Conservation (phyloP, 1,140 invertebrate genomes). For the Hyphantria cunea region DNA sequence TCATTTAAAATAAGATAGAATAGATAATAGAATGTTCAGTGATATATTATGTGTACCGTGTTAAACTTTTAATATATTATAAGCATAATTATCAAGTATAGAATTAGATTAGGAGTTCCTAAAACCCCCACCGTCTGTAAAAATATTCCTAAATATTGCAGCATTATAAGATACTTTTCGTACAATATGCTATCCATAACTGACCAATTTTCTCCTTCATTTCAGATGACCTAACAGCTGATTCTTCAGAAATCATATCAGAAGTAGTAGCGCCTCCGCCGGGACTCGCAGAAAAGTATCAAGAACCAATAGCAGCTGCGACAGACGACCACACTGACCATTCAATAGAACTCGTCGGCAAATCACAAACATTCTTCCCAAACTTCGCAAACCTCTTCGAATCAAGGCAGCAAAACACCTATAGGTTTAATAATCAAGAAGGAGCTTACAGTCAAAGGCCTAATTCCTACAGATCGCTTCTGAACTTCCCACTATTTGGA, state of each 20-base stretch:
- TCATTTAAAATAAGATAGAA: no score
- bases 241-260: slow-evolving; percentile 74
- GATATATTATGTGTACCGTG: no score
- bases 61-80: no score
- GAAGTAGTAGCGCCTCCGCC: slow-evolving; percentile 63
- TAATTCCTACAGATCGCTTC: slow-evolving; percentile 71
- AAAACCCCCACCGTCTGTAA: no score
- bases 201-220: slow-evolving; percentile 33
- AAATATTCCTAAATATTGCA: no score
- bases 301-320: slow-evolving; percentile 41
- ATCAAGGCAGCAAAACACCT: slow-evolving; percentile 68
- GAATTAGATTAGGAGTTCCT: no score
- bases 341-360: slow-evolving; percentile 73
- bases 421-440: slow-evolving; percentile 72
- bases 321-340: slow-evolving; percentile 62
- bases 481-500: slow-evolving; percentile 76
- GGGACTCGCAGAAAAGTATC: slow-evolving; percentile 34
- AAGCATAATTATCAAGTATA: no score
- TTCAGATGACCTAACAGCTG: slow-evolving; percentile 72
- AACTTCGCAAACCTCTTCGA: slow-evolving; percentile 78
- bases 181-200: neutral
- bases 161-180: no score
- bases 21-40: no score
- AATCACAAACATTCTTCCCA: slow-evolving; percentile 77
- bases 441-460: slow-evolving; percentile 78